Conservation (phyloP, 2,888 invertebrate species). For the Cheilosia pagana region DNA sequence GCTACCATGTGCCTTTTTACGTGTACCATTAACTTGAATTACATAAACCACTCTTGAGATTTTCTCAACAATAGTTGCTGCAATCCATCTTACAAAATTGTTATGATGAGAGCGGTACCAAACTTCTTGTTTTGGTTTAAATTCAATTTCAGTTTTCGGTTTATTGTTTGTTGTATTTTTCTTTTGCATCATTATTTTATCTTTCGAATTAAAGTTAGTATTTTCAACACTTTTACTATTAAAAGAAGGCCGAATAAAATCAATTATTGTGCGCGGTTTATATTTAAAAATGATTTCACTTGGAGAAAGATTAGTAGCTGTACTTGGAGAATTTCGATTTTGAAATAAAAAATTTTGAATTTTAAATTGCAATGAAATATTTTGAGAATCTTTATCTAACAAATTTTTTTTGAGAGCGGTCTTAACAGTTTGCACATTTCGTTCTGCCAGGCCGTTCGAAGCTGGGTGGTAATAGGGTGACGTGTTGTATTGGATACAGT, state of each 20-base stretch:
- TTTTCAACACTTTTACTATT: conserved; percentile 11
- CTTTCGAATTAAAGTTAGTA: conserved; percentile 3
- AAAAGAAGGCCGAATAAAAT: not conserved
- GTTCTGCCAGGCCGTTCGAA: conserved; percentile 13
- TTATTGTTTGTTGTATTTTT: not conserved
- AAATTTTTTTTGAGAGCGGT: conserved; percentile 2
- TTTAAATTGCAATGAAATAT: conserved; percentile 10
- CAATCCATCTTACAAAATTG: too few relatives aligned
- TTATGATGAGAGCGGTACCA: too few relatives aligned
- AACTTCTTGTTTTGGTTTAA: too few relatives aligned
- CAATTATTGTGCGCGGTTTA: conserved; percentile 9
- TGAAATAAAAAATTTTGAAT: conserved; percentile 12
- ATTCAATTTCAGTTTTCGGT: not conserved
- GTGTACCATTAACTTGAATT: not conserved
- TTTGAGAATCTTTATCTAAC: conserved; percentile 8
- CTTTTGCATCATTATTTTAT: not conserved
- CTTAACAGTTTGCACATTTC: conserved; percentile 10
- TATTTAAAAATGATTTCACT: conserved; percentile 24
- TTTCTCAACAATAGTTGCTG: not conserved
- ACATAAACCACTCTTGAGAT: not conserved
- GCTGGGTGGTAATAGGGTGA: conserved; percentile 22
- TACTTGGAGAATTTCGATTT: conserved; percentile 5
- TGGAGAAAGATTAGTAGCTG: conserved; percentile 8
- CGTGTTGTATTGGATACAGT: not conserved
- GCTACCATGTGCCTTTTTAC: not conserved